These are phyloP conservation scores for Crioceris asparagi DNA, from an alignment of 2,888 invertebrate species.

Conservation along the genomic window DNA sequence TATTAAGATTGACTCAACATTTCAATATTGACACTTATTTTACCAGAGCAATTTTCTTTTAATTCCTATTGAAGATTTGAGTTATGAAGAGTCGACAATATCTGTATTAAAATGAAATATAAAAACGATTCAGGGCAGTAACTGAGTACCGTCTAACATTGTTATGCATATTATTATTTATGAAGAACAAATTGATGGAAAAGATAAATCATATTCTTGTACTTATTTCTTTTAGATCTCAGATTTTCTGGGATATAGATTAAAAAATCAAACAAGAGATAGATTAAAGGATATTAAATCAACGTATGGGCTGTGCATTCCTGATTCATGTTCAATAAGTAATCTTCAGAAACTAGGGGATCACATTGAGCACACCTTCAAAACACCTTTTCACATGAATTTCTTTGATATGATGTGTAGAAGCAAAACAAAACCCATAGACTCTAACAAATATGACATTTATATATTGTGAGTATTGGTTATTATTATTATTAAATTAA, in stretches of 20 bases:
- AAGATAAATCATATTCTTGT: too few species aligned
- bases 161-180: too few species aligned
- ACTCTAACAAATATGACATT: constrained; percentile 15
- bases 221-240: not conserved
- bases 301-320: constrained; percentile 20
- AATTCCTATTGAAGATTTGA: too few species aligned
- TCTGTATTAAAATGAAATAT: too few species aligned
- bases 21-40: too few species aligned
- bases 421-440: constrained; percentile 15
- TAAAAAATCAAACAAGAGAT: constrained; percentile 6
- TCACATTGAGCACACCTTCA: constrained; percentile 19
- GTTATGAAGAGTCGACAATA: too few species aligned
- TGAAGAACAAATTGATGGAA: too few species aligned
- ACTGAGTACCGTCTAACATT: too few species aligned
- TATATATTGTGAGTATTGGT: constrained; percentile 9
- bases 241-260: not conserved
- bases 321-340: constrained; percentile 19
- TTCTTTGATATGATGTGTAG: constrained; percentile 17
- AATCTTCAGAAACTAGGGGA: constrained; percentile 22
- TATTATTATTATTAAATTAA: not conserved
- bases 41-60: too few species aligned
- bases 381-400: constrained; percentile 16
- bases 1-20: too few species aligned
- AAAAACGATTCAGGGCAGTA: too few species aligned
- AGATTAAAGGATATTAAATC: constrained; percentile 11